Base-by-base conservation (phyloP, 2,797 vertebrate genomes). In the Garrulus glandarius region DNA sequence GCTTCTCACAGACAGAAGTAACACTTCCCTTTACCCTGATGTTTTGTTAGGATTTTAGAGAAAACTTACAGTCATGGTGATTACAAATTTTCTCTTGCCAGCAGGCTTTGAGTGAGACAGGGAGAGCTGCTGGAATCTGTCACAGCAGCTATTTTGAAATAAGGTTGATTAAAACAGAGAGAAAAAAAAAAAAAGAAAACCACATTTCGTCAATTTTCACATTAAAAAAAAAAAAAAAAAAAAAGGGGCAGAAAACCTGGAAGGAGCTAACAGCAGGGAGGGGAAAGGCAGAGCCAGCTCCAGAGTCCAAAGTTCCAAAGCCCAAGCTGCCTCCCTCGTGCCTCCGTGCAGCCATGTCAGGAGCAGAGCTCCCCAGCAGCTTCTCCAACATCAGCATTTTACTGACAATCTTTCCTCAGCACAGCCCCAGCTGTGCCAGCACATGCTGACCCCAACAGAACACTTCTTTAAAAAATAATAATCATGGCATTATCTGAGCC, bases 291-390 rank as follows among this genome's bases (percentile, higher is more conserved):
- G 6, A 81, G 59, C 11, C 59, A 91, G 23, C 11, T 75, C 41
- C 15, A 67, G 71, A 83, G 85, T 93, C 49, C 92, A 80, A 95
- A 92, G 91, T 87, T 64, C 47, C 55, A 68, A 53, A 68, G 72
- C 49, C 47, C 50, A 60, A 41, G 63, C 26, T 92, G 72, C 76
- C 88, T 87, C 37, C 32, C 46, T 60, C 0, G 0, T 65, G 78
- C 57, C 49, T 92, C 49, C 26, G 61, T 2, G 34, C 76, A 81
- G 89, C 52, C 72, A 41, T 6, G 44, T 39, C 44, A 71, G 41
- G 13, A 37, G 23, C 39, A 59, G 1, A 0, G 78, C 55, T 91
- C 50, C 29, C 50, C 37, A 41, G 49, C 0, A 0, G 39, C 47
- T 72, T 59, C 21, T 69, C 56, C 60, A 9, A n/a, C 52, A 82